Evolutionary conservation across 2,888 invertebrate genomes (phyloP).

Genomic region (Cephonodes hylas): DNA sequence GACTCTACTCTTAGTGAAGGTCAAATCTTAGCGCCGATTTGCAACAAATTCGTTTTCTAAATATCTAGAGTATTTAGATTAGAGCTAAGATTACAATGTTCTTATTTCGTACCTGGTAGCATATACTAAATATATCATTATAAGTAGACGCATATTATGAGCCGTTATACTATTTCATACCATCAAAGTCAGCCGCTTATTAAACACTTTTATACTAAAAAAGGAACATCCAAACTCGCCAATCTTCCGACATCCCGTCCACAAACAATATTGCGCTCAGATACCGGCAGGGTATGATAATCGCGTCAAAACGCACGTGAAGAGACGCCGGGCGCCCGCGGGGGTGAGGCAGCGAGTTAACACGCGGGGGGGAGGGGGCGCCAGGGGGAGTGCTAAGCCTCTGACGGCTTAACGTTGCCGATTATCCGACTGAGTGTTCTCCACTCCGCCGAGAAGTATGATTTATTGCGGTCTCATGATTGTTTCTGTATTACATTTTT

Average conservation of each 20-base stretch:
- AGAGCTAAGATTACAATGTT: no score
- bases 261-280: conserved; percentile 77
- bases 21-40: no score
- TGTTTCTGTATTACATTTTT: conserved; percentile 35
- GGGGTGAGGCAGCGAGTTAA: conserved; percentile 23
- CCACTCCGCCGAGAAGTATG: conserved; percentile 51
- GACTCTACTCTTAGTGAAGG: no score
- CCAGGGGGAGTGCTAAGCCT: conserved; percentile 58
- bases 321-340: conserved; percentile 48
- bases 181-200: background rate
- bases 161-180: background rate
- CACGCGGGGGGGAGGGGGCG: conserved; percentile 22
- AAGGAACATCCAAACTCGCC: conserved; percentile 30
- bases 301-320: conserved; percentile 81
- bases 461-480: conserved; percentile 55
- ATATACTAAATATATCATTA: no score
- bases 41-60: no score
- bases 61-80: no score
- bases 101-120: no score
- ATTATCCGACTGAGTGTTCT: conserved; percentile 73
- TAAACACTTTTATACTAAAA: background rate
- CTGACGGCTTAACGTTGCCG: conserved; percentile 75
- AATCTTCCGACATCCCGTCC: conserved; percentile 24
- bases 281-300: conserved; percentile 78
- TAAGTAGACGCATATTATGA: no score